phyloP scores from a whole-genome alignment of 2,113 vertebrate species.

The Felis catus region DNA sequence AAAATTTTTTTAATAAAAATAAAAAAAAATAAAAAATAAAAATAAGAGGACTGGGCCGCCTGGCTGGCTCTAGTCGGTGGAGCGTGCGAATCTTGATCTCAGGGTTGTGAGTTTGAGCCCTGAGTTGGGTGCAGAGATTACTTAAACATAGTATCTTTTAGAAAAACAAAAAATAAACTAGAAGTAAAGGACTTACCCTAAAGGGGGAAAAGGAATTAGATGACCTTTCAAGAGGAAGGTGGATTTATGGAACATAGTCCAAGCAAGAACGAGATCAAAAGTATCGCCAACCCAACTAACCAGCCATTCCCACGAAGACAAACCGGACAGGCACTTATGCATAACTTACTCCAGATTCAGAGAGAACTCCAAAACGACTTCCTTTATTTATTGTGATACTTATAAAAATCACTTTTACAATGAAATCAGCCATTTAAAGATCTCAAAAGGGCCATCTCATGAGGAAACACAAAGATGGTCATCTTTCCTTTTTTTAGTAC shows the following conservation, averaged over 20 bases:
- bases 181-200: neutral
- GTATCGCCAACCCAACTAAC: neutral
- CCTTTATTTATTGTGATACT: neutral
- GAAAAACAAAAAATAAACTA: neutral
- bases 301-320: neutral
- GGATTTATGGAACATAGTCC: neutral
- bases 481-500: neutral
- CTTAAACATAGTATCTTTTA: neutral
- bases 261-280: neutral
- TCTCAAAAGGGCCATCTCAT: neutral
- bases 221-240: neutral
- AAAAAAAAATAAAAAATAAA: neutral
- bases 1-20: too few relatives aligned
- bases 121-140: neutral
- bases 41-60: neutral
- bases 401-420: neutral
- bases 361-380: neutral
- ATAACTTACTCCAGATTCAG: neutral
- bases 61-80: neutral
- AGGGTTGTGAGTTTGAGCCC: neutral
- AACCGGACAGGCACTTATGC: fast-evolving
- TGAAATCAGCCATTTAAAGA: neutral
- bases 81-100: neutral
- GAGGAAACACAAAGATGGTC: neutral
- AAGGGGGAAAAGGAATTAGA: neutral